phyloP scores from a whole-genome alignment of 2,888 invertebrate genomes.

The Troilus luridus region DNA sequence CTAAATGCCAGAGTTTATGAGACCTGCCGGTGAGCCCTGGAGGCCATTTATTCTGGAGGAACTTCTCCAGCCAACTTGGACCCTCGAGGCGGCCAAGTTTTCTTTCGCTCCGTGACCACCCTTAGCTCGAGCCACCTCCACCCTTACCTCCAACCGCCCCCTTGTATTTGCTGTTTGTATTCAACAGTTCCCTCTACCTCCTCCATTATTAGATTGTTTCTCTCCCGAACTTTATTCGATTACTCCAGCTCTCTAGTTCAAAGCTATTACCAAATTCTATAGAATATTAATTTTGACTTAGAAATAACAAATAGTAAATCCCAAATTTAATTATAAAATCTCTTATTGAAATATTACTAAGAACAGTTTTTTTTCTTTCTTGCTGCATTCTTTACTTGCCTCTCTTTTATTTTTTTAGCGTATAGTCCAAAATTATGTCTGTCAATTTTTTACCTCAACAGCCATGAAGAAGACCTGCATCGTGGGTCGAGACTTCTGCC shows the following conservation, averaged over 20 bases:
- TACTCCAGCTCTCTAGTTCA: background rate
- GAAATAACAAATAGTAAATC: background rate
- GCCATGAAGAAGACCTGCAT: no score
- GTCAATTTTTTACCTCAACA: no score
- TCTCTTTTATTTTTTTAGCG: no score
- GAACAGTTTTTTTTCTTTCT: no score
- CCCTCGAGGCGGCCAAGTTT: background rate
- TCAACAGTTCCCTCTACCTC: constrained; percentile 28
- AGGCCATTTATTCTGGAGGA: constrained; percentile 37
- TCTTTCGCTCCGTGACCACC: constrained; percentile 34
- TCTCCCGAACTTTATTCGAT: constrained; percentile 12
- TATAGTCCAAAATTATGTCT: no score
- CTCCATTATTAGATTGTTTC: constrained; percentile 27
- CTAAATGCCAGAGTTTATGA: constrained; percentile 43
- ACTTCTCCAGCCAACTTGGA: constrained; percentile 38
- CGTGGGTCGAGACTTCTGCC: no score
- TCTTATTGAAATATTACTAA: no score
- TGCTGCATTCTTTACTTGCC: no score
- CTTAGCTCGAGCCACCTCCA: background rate
- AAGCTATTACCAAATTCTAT: background rate
- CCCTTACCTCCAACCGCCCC: no score
- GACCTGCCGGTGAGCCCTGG: constrained; percentile 3
- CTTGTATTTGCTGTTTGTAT: constrained; percentile 39
- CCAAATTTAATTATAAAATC: no score
- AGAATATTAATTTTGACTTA: background rate